These are phyloP conservation scores for Sinocyclocheilus anshuiensis DNA, from an alignment of 2,113 vertebrate species.

Conservation along the genomic window DNA sequence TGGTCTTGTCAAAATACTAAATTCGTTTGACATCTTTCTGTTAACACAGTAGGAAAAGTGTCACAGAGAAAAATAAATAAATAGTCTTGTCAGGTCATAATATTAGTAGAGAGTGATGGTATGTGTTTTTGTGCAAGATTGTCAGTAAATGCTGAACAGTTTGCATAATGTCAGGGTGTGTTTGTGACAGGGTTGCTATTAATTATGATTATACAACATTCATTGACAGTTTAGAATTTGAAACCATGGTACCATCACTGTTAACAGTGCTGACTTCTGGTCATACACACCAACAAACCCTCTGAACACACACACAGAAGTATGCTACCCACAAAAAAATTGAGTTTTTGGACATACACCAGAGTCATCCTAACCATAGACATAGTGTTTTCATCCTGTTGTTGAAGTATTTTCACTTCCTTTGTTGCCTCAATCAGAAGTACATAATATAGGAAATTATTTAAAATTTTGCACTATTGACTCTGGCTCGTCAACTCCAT, in stretches of 20 bases:
- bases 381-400: too few relatives aligned
- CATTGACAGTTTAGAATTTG: slow-evolving; percentile 51
- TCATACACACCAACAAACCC: background rate
- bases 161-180: slow-evolving; percentile 19
- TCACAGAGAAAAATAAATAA: too few relatives aligned
- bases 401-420: too few relatives aligned
- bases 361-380: background rate
- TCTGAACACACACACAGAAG: background rate
- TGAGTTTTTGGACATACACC: too few relatives aligned
- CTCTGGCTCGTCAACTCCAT: background rate
- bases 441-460: background rate
- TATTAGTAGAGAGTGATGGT: background rate
- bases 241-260: slow-evolving; percentile 10
- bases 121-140: background rate
- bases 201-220: slow-evolving; percentile 54
- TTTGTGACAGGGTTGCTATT: slow-evolving; percentile 6
- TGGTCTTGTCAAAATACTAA: too few relatives aligned
- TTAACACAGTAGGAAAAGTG: too few relatives aligned
- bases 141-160: background rate
- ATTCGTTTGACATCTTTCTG: too few relatives aligned
- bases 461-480: background rate
- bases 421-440: background rate
- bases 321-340: background rate
- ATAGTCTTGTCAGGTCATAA: too few relatives aligned
- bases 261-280: background rate